Evolutionary conservation across 1,140 invertebrate genomes (phyloP).

Genomic region (Drosophila varians): DNA sequence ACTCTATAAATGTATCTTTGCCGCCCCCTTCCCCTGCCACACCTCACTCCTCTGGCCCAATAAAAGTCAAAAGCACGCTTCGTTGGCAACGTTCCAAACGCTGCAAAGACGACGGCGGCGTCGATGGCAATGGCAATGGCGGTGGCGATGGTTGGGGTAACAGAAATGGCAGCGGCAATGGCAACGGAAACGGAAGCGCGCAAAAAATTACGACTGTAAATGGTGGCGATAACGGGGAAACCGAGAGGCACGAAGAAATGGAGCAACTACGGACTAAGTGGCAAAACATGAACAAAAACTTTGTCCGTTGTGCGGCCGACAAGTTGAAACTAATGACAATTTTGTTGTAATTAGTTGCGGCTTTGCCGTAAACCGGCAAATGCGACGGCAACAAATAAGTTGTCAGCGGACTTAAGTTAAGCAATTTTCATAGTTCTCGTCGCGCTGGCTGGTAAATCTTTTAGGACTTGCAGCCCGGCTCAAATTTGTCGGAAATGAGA

Average conservation of each 20-base stretch:
- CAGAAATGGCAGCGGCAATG: not conserved
- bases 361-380: slow-evolving; percentile 61
- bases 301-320: slow-evolving; percentile 74
- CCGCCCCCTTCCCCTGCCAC: not conserved
- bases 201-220: slow-evolving; percentile 63
- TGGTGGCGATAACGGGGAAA: slow-evolving; percentile 13
- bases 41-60: slow-evolving; percentile 22
- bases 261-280: slow-evolving; percentile 57
- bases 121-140: slow-evolving; percentile 40
- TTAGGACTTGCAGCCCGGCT: slow-evolving; percentile 40
- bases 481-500: slow-evolving; percentile 79
- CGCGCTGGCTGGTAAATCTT: slow-evolving; percentile 51
- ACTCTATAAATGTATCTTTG: slow-evolving; percentile 71
- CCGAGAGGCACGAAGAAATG: not conserved
- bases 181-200: slow-evolving; percentile 69
- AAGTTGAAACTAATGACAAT: slow-evolving; percentile 81
- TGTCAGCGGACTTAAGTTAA: slow-evolving; percentile 78
- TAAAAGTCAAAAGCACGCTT: slow-evolving; percentile 66
- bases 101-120: slow-evolving; percentile 7
- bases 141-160: slow-evolving; percentile 1
- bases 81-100: slow-evolving; percentile 67
- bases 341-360: slow-evolving; percentile 81
- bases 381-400: slow-evolving; percentile 71
- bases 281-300: slow-evolving; percentile 79
- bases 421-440: slow-evolving; percentile 76